Evolutionary conservation across 2,797 vertebrate genomes (phyloP).

Genomic region (Chrosomus eos): DNA sequence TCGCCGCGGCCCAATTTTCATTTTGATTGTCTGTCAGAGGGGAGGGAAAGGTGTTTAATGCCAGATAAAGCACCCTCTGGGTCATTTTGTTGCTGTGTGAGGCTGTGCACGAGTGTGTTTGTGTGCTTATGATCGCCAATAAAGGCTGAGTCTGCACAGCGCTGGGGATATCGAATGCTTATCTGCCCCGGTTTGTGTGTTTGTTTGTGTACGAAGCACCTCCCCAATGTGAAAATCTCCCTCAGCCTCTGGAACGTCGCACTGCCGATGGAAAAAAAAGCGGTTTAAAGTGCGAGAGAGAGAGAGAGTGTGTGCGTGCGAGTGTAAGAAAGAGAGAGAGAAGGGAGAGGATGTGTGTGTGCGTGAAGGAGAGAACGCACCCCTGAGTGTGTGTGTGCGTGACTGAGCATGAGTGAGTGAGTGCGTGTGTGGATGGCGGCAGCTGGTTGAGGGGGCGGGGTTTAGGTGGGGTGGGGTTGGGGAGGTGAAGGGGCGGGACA

Average conservation of each 20-base stretch:
- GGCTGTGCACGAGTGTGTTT: constrained; percentile 40
- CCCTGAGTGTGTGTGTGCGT: constrained; percentile 57
- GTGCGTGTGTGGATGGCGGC: constrained; percentile 22
- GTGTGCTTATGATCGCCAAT: constrained; percentile 66
- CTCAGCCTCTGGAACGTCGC: constrained; percentile 75
- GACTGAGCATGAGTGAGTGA: constrained; percentile 38
- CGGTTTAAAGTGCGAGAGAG: constrained; percentile 66
- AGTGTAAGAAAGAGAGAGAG: constrained; percentile 61
- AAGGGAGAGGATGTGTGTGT: constrained; percentile 34
- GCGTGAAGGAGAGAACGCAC: constrained; percentile 40
- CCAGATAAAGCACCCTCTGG: constrained; percentile 73
- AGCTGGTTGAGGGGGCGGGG: constrained; percentile 31
- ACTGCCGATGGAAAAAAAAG: constrained; percentile 79
- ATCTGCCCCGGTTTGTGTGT: constrained; percentile 59
- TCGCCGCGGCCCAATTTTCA: constrained; percentile 71
- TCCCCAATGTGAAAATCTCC: constrained; percentile 81
- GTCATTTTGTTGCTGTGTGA: constrained; percentile 54
- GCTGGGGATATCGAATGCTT: constrained; percentile 69
- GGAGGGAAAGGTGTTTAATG: constrained; percentile 78
- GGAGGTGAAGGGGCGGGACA: constrained; percentile 8
- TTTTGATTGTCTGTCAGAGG: constrained; percentile 79
- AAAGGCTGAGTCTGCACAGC: constrained; percentile 64
- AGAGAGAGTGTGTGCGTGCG: constrained; percentile 59
- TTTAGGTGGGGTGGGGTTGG: constrained; percentile 14
- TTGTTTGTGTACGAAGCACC: constrained; percentile 59